phyloP scores from a whole-genome alignment of 2,888 invertebrate species.

The Protula sp. region DNA sequence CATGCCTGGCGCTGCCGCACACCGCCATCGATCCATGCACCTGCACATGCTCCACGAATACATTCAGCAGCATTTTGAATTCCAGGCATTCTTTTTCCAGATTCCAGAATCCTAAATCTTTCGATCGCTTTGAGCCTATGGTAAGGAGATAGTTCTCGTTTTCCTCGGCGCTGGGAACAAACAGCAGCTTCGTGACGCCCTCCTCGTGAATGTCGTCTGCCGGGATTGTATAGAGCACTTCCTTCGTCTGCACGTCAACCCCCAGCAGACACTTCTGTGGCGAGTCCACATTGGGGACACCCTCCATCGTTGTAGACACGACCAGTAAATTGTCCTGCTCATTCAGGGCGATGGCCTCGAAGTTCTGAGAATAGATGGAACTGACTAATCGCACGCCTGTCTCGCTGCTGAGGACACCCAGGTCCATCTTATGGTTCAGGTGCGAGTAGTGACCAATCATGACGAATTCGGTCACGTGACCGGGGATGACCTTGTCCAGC shows the following conservation, averaged over 20 bases:
- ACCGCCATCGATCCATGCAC: constrained; percentile 1
- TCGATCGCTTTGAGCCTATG: constrained; percentile 9
- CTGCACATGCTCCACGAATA: constrained; percentile 4
- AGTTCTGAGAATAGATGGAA: constrained; percentile 1
- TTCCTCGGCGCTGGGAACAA: constrained; percentile 1
- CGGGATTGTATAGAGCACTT: constrained; percentile 12
- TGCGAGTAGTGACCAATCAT: constrained; percentile 23
- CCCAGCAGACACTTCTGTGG: constrained; percentile 13
- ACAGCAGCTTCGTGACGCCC: constrained; percentile 10
- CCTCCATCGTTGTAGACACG: constrained; percentile 11
- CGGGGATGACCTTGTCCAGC: constrained; percentile 8
- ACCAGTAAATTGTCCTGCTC: constrained; percentile 11
- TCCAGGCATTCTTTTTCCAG: constrained; percentile 8
- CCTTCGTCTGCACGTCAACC: constrained; percentile 12
- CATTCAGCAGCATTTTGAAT: constrained; percentile 7
- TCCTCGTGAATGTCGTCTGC: constrained; percentile 14
- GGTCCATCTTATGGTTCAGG: constrained; percentile 17
- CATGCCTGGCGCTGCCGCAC: constrained; percentile 6
- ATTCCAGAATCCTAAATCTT: constrained; percentile 21
- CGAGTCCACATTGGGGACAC: too few species aligned
- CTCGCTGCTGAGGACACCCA: constrained; percentile 19
- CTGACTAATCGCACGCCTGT: constrained; percentile 9
- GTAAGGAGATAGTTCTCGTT: constrained; percentile 7
- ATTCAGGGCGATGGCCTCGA: constrained; percentile 16
- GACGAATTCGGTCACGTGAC: constrained; percentile 13